These are phyloP conservation scores for Trissoscelio sp. DNA, from an alignment of 2,888 invertebrate species.

Conservation along the genomic window DNA sequence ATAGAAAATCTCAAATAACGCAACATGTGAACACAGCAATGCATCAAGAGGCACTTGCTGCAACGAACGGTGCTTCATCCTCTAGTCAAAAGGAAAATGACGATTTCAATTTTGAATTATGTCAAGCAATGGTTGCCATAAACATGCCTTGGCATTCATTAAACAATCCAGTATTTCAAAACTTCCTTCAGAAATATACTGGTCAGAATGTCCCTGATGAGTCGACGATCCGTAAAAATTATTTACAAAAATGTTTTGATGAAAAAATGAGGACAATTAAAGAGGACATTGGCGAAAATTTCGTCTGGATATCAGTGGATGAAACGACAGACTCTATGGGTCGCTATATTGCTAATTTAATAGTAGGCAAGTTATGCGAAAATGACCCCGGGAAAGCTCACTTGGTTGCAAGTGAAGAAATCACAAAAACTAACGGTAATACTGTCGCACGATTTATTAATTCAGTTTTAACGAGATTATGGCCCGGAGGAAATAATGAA, in stretches of 20 bases:
- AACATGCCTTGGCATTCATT: slow-evolving; percentile 23
- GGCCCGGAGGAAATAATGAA: slow-evolving; percentile 29
- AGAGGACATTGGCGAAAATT: slow-evolving; percentile 60
- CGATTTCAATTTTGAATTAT: slow-evolving; percentile 25
- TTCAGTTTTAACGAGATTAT: slow-evolving; percentile 25
- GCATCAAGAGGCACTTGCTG: slow-evolving; percentile 3
- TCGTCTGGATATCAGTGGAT: slow-evolving; percentile 70
- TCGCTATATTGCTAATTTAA: slow-evolving; percentile 57
- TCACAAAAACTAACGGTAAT: slow-evolving; percentile 48
- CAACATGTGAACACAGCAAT: slow-evolving; percentile 20
- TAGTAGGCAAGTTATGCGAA: slow-evolving; percentile 43
- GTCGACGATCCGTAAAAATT: slow-evolving; percentile 66
- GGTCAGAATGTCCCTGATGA: slow-evolving; percentile 55
- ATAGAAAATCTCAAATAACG: slow-evolving; percentile 4
- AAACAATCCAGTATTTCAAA: slow-evolving; percentile 1
- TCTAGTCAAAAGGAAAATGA: background rate
- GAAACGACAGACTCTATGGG: slow-evolving; percentile 50
- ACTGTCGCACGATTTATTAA: slow-evolving; percentile 56
- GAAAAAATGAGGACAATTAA: slow-evolving; percentile 50
- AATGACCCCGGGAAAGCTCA: slow-evolving; percentile 25
- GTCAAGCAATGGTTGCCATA: slow-evolving; percentile 29
- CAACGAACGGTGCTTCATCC: background rate
- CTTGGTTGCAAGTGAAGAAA: slow-evolving; percentile 38
- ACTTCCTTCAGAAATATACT: slow-evolving; percentile 17
- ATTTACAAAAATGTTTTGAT: slow-evolving; percentile 52